A percentile compares a stretch with the other conserved stretches of the same genome.
phyloP scores from a whole-genome alignment of 2,113 vertebrate genomes.

The Nyctereutes procyonoides region DNA sequence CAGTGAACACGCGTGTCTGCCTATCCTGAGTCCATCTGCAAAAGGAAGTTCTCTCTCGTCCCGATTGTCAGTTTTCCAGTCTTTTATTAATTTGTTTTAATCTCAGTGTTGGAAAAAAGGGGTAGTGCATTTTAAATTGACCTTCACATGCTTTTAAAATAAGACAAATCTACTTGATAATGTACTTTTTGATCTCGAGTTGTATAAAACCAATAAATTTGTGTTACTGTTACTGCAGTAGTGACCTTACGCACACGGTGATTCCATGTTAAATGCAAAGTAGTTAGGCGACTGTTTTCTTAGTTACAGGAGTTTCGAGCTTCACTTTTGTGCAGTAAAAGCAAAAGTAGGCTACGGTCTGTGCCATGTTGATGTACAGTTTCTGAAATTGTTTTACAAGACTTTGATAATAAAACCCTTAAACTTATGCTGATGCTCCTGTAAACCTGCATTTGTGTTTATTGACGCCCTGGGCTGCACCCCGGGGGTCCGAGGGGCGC shows the following conservation, averaged over 20 bases:
- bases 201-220: conserved; percentile 88
- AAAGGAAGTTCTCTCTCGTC: conserved; percentile 57
- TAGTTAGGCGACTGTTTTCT: conserved; percentile 86
- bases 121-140: conserved; percentile 87
- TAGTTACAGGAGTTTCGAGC: conserved; percentile 85
- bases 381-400: conserved; percentile 94
- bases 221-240: conserved; percentile 88
- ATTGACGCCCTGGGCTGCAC: conserved; percentile 57
- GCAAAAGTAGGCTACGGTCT: conserved; percentile 88
- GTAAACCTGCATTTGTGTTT: conserved; percentile 76
- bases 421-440: conserved; percentile 84
- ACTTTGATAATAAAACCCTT: conserved; percentile 97
- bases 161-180: conserved; percentile 86
- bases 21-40: conserved; percentile 53
- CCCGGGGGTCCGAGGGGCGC: too few species aligned
- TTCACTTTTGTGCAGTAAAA: conserved; percentile 89
- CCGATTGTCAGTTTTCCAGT: conserved; percentile 72
- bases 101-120: conserved; percentile 68
- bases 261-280: conserved; percentile 87
- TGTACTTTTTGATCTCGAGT: conserved; percentile 88
- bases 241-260: conserved; percentile 86
- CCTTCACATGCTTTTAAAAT: conserved; percentile 86
- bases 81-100: conserved; percentile 73
- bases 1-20: conserved; percentile 64
- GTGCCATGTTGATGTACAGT: conserved; percentile 93